Evolutionary conservation across 2,888 invertebrate species (phyloP).

Genomic region (Epinotia demarniana): DNA sequence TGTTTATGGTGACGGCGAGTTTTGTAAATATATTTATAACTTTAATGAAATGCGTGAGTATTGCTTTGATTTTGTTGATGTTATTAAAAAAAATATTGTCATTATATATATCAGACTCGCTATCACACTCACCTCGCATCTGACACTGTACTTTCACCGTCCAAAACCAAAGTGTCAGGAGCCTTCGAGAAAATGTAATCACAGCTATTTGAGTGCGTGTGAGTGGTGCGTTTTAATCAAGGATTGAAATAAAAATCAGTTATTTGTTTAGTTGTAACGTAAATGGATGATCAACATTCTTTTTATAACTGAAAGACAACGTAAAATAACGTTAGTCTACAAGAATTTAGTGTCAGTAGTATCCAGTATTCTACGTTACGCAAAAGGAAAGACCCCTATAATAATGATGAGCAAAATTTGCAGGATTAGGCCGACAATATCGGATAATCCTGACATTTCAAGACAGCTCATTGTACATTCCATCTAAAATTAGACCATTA

Average conservation of each 20-base stretch:
- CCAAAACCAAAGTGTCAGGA: too few relatives aligned
- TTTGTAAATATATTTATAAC: constrained; percentile 11
- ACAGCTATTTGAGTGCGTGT: too few relatives aligned
- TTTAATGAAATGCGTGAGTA: constrained; percentile 7
- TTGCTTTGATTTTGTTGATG: neutral
- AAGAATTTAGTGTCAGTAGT: neutral
- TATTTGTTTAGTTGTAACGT: too few relatives aligned
- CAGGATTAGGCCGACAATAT: neutral
- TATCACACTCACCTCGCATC: too few relatives aligned
- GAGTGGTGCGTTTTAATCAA: too few relatives aligned
- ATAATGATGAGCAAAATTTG: neutral
- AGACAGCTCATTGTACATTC: constrained; percentile 55
- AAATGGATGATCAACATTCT: too few relatives aligned
- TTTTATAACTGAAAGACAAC: too few relatives aligned
- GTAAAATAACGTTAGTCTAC: neutral
- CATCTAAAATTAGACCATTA: constrained; percentile 66
- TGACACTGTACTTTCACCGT: too few relatives aligned
- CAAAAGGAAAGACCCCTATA: neutral
- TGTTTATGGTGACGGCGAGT: constrained; percentile 21
- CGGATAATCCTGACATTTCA: constrained; percentile 46
- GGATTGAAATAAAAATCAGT: too few relatives aligned
- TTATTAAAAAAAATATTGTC: too few relatives aligned
- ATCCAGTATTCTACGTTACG: neutral
- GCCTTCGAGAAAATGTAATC: too few relatives aligned
- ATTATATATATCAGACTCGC: too few relatives aligned